Conservation (phyloP, 2,888 invertebrate genomes). For the Brachyptera putata region DNA sequence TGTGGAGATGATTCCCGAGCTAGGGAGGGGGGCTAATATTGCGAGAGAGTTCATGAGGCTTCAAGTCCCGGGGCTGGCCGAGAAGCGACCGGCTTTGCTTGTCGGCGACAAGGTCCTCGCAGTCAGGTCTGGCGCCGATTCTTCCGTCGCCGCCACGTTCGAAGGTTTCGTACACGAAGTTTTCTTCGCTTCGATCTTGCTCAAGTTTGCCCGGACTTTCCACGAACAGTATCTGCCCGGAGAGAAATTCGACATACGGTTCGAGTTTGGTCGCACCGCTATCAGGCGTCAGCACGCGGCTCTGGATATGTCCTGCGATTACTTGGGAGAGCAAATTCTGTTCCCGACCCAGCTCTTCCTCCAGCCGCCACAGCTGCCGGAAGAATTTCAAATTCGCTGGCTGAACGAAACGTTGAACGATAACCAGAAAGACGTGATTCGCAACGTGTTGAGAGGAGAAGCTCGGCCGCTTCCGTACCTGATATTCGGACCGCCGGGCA, state of each 20-base stretch:
- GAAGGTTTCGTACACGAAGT: constrained; percentile 9
- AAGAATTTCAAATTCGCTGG: too few relatives aligned
- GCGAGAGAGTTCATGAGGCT: constrained; percentile 68
- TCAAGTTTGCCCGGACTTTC: constrained; percentile 73
- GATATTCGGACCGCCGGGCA: constrained; percentile 82
- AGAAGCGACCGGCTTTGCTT: constrained; percentile 80
- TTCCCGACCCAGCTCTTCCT: constrained; percentile 60
- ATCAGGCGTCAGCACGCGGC: constrained; percentile 73
- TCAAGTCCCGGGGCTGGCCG: constrained; percentile 76
- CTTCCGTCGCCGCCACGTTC: background rate
- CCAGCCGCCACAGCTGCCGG: constrained; percentile 54
- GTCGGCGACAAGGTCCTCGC: constrained; percentile 66
- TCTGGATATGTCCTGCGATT: constrained; percentile 56
- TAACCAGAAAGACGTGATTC: constrained; percentile 50
- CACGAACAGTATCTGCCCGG: constrained; percentile 62
- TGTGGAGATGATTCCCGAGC: background rate
- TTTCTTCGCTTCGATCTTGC: background rate
- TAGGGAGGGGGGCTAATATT: too few relatives aligned
- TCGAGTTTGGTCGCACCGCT: constrained; percentile 59
- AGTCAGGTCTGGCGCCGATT: constrained; percentile 23
- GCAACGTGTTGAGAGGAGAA: constrained; percentile 70
- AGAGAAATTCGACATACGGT: constrained; percentile 64
- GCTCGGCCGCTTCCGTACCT: constrained; percentile 76
- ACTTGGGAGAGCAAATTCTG: constrained; percentile 62
- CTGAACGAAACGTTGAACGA: constrained; percentile 30